Evolutionary conservation across 1,140 invertebrate genomes (phyloP), one percentile per base, ranked within the genome.

Genomic region (Tetraneura akinire): DNA sequence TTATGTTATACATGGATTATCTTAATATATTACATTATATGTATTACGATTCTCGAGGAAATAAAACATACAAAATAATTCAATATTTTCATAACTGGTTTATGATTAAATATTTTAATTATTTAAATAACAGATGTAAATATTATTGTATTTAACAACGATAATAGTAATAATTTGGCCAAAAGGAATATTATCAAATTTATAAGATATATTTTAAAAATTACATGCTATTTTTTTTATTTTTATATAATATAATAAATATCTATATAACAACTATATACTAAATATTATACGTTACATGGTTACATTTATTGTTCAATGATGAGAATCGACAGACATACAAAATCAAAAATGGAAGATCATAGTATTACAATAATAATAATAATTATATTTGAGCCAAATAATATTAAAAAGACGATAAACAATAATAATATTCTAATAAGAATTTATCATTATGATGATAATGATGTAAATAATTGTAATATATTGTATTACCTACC

Each of bases 331-430:
- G 37, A 78, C 13, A 60, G 14, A 60, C 32, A 78, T 60, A 78
- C 55, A 78, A 74, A 78, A 78, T 60, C 55, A 78, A 78, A 60
- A 60, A 78, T 78, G 74, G 51, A 78, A 78, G 74, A 78, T 78
- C 74, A 21, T 62, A 60, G 53, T 60, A 60, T 78, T 78, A 78
- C 29, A 76, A 60, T 55, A 26, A n/a, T n/a, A n/a, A 60, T 78
- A 62, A 78, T 37, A 37, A 37, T 57, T 57, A 78, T 60, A 78
- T 37, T 78, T 78, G 74, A 78, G 74, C 74, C 74, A 78, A 78
- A 78, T 60, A 62, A 78, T 57, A 76, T 57, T 78, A 47, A 45
- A 78, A 45, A 78, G 74, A 57, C n/a, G 62, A 78, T 26, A 45
- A 16, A 45, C 68, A 71, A 51, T 29, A 71, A 47, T 70, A 55